These are phyloP conservation scores for Drosophila ogumai DNA, from an alignment of 1,140 invertebrate genomes.

Conservation along the genomic window DNA sequence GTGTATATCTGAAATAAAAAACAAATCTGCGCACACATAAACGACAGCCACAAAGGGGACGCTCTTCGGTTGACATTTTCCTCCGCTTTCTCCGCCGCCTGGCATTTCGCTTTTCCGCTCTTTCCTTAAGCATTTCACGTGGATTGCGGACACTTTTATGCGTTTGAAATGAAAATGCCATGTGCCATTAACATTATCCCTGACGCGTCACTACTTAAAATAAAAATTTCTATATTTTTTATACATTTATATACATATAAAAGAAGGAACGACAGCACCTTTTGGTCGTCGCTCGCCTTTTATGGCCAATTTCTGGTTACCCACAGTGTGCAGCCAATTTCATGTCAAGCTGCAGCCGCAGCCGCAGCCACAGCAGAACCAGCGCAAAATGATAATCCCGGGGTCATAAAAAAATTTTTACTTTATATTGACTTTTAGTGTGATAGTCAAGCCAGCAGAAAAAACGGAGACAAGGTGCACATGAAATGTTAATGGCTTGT, in stretches of 20 bases:
- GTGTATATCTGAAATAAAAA: constrained; percentile 47
- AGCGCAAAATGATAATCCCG: constrained; percentile 77
- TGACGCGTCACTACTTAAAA: constrained; percentile 83
- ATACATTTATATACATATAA: constrained; percentile 49
- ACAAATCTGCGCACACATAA: constrained; percentile 71
- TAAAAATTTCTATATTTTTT: constrained; percentile 84
- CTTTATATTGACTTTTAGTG: constrained; percentile 83
- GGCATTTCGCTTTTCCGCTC: not conserved
- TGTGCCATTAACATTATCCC: constrained; percentile 83
- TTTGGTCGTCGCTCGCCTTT: constrained; percentile 76
- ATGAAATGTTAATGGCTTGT: constrained; percentile 83
- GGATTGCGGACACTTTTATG: constrained; percentile 72
- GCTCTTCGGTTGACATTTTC: constrained; percentile 45
- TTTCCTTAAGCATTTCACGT: constrained; percentile 59
- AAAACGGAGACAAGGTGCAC: constrained; percentile 74
- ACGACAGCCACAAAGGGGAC: constrained; percentile 65
- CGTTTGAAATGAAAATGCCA: constrained; percentile 82
- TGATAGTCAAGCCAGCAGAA: constrained; percentile 71
- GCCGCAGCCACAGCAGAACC: constrained; percentile 8
- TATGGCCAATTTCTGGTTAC: constrained; percentile 83
- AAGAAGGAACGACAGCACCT: constrained; percentile 57
- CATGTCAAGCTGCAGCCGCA: constrained; percentile 75
- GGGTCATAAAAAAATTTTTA: constrained; percentile 81
- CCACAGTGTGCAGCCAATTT: constrained; percentile 81
- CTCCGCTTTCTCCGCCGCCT: constrained; percentile 6